Percentiles rank a stretch among this genome's conserved stretches.
These are phyloP conservation scores for Pheosia gnoma DNA, from an alignment of 2,888 invertebrate genomes.

Conservation along the genomic window DNA sequence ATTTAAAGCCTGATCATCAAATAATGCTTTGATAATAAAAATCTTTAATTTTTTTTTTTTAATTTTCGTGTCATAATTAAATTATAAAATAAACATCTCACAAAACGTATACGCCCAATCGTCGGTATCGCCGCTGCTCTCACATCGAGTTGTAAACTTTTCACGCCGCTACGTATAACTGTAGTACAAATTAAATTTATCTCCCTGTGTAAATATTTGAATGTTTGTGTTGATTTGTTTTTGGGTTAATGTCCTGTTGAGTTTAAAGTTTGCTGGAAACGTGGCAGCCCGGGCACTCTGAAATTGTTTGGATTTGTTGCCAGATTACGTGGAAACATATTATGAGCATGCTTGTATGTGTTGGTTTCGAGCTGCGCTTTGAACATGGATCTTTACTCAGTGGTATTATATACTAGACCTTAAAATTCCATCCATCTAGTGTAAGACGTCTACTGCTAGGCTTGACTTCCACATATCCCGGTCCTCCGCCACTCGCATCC, in stretches of 20 bases:
- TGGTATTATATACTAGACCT: too few relatives aligned
- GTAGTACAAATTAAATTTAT: constrained; percentile 4
- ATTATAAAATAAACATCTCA: not conserved
- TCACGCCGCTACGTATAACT: not conserved
- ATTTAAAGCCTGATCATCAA: too few relatives aligned
- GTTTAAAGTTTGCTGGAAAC: not conserved
- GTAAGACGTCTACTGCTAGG: too few relatives aligned
- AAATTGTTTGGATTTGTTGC: not conserved
- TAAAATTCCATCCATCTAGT: too few relatives aligned
- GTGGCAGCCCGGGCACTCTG: not conserved
- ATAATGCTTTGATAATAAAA: too few relatives aligned
- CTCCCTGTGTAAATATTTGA: not conserved
- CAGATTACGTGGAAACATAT: not conserved
- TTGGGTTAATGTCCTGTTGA: not conserved
- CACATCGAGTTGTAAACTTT: constrained; percentile 1
- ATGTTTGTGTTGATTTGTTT: constrained; percentile 2
- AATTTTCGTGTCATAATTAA: too few relatives aligned
- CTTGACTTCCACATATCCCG: too few relatives aligned
- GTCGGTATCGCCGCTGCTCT: not conserved
- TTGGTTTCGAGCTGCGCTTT: too few relatives aligned
- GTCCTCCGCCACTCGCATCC: too few relatives aligned
- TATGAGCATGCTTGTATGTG: too few relatives aligned
- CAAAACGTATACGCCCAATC: not conserved
- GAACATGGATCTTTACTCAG: too few relatives aligned
- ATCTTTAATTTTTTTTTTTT: too few relatives aligned